phyloP scores from a whole-genome alignment of 2,888 invertebrate genomes.

The Chironomus riparius region DNA sequence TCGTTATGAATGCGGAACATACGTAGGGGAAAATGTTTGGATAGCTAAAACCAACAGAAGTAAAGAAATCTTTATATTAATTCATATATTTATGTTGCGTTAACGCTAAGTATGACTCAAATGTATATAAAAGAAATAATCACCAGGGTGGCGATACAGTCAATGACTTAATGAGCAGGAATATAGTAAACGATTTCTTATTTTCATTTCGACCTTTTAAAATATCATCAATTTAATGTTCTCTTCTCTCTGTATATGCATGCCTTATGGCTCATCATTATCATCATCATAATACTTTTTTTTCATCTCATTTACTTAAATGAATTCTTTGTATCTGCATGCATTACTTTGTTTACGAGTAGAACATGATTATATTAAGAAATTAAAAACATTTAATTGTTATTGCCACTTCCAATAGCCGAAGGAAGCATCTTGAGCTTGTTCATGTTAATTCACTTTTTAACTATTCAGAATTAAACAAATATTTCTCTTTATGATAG shows the following conservation, averaged over 20 bases:
- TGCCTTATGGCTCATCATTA: neutral
- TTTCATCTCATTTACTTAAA: neutral
- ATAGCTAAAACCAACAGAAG: no score
- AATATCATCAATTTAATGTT: conserved; percentile 12
- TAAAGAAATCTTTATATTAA: neutral
- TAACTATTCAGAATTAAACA: neutral
- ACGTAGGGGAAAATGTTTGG: no score
- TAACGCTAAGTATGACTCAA: neutral
- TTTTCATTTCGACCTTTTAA: neutral
- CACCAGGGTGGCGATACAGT: neutral
- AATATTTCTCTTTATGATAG: neutral
- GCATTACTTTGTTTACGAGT: neutral
- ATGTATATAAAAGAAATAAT: neutral
- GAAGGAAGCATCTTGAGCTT: neutral
- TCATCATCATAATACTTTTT: neutral
- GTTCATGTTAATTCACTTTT: neutral
- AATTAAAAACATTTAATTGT: conserved; percentile 25
- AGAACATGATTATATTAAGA: conserved; percentile 8
- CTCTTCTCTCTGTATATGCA: neutral
- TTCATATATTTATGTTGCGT: neutral
- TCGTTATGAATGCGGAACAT: neutral
- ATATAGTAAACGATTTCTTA: neutral
- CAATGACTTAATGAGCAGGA: conserved; percentile 1
- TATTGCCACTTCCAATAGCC: neutral
- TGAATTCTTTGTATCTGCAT: neutral